Conservation (phyloP, 2,888 invertebrate species). For the Halocaridina rubra region DNA sequence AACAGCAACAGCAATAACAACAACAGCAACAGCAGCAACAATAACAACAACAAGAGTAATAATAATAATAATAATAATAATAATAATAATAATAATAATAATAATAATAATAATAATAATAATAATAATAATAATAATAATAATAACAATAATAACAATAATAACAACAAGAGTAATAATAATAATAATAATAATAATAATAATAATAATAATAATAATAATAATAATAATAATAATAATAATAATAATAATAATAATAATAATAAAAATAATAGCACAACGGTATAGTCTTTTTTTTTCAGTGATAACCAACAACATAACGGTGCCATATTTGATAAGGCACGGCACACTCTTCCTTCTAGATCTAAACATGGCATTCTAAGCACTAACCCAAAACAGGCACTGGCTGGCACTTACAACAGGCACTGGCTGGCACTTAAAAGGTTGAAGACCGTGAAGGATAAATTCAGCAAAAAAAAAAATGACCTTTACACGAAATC, state of each 20-base stretch:
- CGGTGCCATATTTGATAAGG: too few species aligned
- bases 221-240: neutral
- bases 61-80: neutral
- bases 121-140: neutral
- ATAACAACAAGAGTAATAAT: neutral
- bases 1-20: neutral
- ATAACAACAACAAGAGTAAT: neutral
- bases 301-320: too few species aligned
- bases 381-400: too few species aligned
- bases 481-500: too few species aligned
- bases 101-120: neutral
- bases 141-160: neutral
- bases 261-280: neutral
- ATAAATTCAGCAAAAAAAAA: too few species aligned
- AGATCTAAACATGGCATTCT: too few species aligned
- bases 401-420: too few species aligned
- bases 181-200: neutral
- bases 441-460: too few species aligned
- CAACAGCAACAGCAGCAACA: neutral
- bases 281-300: too few species aligned
- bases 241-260: neutral
- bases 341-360: too few species aligned
- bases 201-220: neutral
- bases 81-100: neutral
- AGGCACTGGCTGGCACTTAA: too few species aligned